Evolutionary conservation across 1,140 invertebrate genomes (phyloP).

Genomic region (Platyscapa corneri): DNA sequence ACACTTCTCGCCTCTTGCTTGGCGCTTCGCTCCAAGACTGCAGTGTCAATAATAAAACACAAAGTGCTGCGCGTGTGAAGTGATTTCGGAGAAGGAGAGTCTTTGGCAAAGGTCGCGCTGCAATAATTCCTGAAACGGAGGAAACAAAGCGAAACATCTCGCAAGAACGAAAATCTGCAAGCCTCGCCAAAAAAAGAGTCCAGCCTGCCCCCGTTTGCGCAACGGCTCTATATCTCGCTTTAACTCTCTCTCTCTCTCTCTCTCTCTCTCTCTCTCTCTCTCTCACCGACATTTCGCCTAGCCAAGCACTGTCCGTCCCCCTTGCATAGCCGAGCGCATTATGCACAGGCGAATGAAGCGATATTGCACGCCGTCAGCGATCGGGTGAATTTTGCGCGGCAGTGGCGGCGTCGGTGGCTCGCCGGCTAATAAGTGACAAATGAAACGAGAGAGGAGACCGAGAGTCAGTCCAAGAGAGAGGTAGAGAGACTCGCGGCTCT

Average conservation of each 20-base stretch:
- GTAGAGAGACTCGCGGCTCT: slow-evolving; percentile 32
- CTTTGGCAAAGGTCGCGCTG: background rate
- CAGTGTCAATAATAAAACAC: slow-evolving; percentile 24
- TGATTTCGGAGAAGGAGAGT: background rate
- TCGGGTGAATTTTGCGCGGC: slow-evolving; percentile 27
- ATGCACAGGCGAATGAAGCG: slow-evolving; percentile 24
- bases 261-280: background rate
- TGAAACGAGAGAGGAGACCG: slow-evolving; percentile 10
- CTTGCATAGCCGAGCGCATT: background rate
- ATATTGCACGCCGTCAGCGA: background rate
- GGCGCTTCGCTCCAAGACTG: background rate
- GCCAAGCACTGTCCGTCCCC: background rate
- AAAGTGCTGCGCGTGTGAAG: background rate
- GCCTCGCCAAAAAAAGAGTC: background rate
- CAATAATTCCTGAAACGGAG: background rate
- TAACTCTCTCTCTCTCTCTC: background rate
- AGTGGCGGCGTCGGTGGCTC: too few species aligned
- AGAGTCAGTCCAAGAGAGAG: background rate
- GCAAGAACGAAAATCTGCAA: background rate
- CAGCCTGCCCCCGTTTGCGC: background rate
- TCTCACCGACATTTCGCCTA: background rate
- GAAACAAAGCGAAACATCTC: slow-evolving; percentile 2
- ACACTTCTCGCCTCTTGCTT: background rate
- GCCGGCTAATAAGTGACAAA: slow-evolving; percentile 50
- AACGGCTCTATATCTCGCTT: background rate